Conservation (phyloP, 2,113 vertebrate genomes). For the Apteryx owenii region DNA sequence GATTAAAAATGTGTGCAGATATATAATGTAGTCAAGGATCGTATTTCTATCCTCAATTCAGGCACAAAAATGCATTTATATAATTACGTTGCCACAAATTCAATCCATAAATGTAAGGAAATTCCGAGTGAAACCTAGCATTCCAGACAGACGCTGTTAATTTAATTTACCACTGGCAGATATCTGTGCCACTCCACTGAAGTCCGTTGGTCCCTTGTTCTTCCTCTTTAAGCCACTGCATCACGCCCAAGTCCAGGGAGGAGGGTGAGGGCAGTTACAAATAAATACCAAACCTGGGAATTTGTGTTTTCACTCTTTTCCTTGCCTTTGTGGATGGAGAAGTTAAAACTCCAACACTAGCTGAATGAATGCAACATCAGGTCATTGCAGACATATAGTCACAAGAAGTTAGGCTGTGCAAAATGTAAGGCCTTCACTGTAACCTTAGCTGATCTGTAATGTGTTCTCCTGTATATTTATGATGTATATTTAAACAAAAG, state of each 20-base stretch:
- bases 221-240: neutral
- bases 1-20: neutral
- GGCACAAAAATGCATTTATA: neutral
- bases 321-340: neutral
- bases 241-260: neutral
- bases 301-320: neutral
- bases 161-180: neutral
- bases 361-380: neutral
- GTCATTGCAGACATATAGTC: neutral
- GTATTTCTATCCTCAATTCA: neutral
- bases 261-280: neutral
- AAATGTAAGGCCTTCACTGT: neutral
- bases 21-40: neutral
- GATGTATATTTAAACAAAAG: neutral
- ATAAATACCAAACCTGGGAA: neutral
- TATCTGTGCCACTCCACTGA: neutral
- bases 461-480: neutral
- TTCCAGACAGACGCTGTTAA: neutral
- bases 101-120: neutral
- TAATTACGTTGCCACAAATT: neutral
- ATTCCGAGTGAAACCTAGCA: neutral
- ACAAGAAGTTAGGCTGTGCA: neutral
- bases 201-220: neutral
- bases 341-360: neutral
- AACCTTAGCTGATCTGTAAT: neutral